Conservation (phyloP, 1,140 invertebrate species). For the Agrypnia vestita region DNA sequence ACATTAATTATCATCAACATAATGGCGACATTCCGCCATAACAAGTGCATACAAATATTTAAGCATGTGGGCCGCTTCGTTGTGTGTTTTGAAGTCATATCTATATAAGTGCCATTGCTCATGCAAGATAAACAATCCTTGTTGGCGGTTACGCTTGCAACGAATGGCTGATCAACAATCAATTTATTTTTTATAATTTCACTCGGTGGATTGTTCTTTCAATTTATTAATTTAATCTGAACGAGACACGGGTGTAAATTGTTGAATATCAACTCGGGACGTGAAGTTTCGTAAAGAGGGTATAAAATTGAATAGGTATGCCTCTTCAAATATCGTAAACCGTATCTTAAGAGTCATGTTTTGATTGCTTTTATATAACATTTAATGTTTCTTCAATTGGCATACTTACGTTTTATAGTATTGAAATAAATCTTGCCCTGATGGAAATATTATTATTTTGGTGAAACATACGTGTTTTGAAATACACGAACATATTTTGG, state of each 20-base stretch:
- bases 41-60: conserved; percentile 42
- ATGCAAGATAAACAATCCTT: conserved; percentile 23
- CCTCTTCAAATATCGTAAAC: too few species aligned
- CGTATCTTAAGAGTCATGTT: too few species aligned
- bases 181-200: conserved; percentile 20
- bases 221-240: conserved; percentile 31
- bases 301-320: too few species aligned
- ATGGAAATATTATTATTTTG: too few species aligned
- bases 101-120: conserved; percentile 36
- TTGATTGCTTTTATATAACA: too few species aligned
- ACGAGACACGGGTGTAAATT: background rate
- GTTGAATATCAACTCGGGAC: conserved; percentile 2
- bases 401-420: too few species aligned
- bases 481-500: too few species aligned
- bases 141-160: background rate
- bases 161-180: conserved; percentile 22
- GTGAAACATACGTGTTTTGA: too few species aligned
- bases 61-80: conserved; percentile 37
- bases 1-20: conserved; percentile 37
- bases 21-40: conserved; percentile 36
- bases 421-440: too few species aligned
- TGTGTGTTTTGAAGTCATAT: conserved; percentile 39
- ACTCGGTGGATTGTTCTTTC: conserved; percentile 16
- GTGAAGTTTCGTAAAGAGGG: conserved; percentile 3
- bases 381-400: too few species aligned